Conservation (phyloP, 2,113 vertebrate species). For the Anthoscopus minutus region DNA sequence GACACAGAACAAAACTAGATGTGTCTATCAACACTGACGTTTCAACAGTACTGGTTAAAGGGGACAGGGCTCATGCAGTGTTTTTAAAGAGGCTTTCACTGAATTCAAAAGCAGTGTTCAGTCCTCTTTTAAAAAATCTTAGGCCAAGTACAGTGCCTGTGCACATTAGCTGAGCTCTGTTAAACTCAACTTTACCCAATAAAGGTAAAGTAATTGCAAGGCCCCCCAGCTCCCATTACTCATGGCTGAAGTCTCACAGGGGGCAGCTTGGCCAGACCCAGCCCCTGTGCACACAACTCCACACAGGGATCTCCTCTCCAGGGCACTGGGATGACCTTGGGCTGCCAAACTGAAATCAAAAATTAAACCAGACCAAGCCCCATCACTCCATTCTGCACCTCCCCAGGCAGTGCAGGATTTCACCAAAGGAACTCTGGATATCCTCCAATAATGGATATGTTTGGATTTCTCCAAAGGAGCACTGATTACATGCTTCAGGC, state of each 20-base stretch:
- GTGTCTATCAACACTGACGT: background rate
- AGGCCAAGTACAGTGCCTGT: background rate
- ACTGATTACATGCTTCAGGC: rapidly evolving
- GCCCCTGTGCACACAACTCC: background rate
- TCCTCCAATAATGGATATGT: background rate
- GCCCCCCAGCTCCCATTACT: too few relatives aligned
- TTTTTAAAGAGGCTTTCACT: background rate
- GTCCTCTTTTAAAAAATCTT: background rate
- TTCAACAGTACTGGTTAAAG: background rate
- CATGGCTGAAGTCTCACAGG: background rate
- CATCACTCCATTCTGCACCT: background rate
- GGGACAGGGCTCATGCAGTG: background rate
- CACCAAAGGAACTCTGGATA: background rate
- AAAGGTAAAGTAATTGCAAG: background rate
- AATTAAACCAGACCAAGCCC: background rate
- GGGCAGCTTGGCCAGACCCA: background rate
- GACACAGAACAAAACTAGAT: background rate
- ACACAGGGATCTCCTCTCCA: background rate
- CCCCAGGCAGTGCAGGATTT: background rate
- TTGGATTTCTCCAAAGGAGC: background rate
- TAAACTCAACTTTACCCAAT: background rate
- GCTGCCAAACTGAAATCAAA: background rate
- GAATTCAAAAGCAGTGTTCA: background rate
- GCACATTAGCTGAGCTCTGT: background rate
- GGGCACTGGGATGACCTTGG: background rate